Evolutionary conservation across 2,113 vertebrate genomes (phyloP).

Genomic region (Ageneiosus marmoratus): DNA sequence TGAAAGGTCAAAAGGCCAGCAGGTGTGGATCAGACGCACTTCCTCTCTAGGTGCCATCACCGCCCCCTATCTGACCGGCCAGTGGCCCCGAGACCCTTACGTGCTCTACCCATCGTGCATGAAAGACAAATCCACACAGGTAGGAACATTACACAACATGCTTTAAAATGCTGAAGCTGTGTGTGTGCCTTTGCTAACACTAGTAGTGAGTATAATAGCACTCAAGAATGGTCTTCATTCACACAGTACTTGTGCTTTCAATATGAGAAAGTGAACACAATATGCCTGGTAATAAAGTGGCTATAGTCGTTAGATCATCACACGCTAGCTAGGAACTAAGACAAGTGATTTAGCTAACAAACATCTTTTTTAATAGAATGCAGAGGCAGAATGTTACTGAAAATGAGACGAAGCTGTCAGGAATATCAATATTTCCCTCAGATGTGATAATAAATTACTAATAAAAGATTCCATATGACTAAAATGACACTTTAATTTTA

Average conservation of each 20-base stretch:
- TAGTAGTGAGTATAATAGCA: background rate
- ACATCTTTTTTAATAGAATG: background rate
- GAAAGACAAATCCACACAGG: slow-evolving; percentile 94
- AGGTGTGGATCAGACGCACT: slow-evolving; percentile 82
- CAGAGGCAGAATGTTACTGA: background rate
- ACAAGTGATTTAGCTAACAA: background rate
- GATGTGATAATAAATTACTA: background rate
- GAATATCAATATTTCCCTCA: background rate
- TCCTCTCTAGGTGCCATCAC: slow-evolving; percentile 88
- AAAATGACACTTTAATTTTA: background rate
- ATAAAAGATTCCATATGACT: background rate
- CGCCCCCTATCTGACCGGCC: slow-evolving; percentile 90
- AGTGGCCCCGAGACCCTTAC: slow-evolving; percentile 88
- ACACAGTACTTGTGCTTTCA: background rate
- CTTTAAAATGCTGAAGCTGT: background rate
- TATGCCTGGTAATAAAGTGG: background rate
- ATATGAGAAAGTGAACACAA: background rate
- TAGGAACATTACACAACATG: slow-evolving; percentile 58
- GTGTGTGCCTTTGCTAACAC: slow-evolving; percentile 7
- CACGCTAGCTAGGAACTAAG: background rate
- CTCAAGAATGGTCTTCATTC: background rate
- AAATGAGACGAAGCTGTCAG: background rate
- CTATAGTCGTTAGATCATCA: background rate
- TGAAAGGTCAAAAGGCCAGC: slow-evolving; percentile 84
- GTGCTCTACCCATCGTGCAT: slow-evolving; percentile 85